A percentile compares a stretch with the other conserved stretches of the same genome.
phyloP scores from a whole-genome alignment of 2,888 invertebrate genomes.

The Lasius platythorax region DNA sequence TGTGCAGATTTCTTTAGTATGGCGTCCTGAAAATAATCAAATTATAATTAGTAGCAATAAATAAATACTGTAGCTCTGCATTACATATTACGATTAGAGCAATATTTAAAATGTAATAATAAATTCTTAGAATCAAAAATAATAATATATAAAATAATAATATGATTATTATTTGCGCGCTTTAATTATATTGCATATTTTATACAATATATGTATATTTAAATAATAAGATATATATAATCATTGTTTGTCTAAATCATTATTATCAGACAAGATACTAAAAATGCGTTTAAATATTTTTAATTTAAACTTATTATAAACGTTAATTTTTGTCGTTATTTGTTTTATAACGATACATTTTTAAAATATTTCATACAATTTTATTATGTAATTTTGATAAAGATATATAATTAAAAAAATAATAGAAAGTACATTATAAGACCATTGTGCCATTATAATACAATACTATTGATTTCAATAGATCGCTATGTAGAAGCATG shows the following conservation, averaged over 20 bases:
- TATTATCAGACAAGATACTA: not conserved
- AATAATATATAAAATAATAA: not conserved
- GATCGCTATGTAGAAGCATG: not conserved
- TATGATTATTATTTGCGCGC: not conserved
- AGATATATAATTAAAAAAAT: not conserved
- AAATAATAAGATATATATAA: not conserved
- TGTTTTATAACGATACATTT: not conserved
- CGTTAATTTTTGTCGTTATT: not conserved
- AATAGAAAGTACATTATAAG: not conserved
- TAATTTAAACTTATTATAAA: not conserved
- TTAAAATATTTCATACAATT: not conserved
- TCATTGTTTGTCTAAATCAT: not conserved
- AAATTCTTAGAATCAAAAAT: not conserved
- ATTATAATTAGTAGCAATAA: not conserved
- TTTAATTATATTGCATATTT: constrained; percentile 3
- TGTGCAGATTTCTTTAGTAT: constrained; percentile 7
- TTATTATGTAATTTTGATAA: not conserved
- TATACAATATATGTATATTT: constrained; percentile 1
- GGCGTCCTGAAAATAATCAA: constrained; percentile 34
- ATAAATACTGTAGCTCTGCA: not conserved
- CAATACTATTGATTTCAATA: constrained; percentile 17
- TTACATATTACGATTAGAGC: not conserved
- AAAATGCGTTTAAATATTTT: not conserved
- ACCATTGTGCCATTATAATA: constrained; percentile 24
- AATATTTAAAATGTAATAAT: not conserved